Evolutionary conservation across 2,113 vertebrate species (phyloP).

Genomic region (Equus quagga): DNA sequence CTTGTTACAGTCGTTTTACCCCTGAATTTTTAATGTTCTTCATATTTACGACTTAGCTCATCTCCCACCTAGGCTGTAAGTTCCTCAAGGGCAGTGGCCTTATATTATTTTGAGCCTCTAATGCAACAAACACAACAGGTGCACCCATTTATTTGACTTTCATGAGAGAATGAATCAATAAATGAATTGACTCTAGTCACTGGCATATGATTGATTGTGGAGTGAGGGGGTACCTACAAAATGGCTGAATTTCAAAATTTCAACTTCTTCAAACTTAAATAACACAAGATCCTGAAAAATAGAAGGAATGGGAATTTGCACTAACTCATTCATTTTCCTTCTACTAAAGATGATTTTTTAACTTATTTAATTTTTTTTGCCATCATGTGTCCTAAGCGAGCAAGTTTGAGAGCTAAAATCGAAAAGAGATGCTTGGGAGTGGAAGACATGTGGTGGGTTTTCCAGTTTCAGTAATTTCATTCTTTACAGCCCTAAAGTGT

Average conservation of each 20-base stretch:
- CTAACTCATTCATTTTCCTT: neutral
- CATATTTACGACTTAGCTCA: neutral
- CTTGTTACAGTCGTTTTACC: neutral
- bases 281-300: neutral
- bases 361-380: neutral
- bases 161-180: neutral
- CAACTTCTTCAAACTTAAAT: neutral
- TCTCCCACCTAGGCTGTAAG: neutral
- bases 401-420: neutral
- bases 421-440: neutral
- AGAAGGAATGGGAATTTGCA: neutral
- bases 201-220: neutral
- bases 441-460: neutral
- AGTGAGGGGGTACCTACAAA: neutral
- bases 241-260: neutral
- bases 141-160: neutral
- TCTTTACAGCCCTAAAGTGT: neutral
- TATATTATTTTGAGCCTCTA: neutral
- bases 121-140: neutral
- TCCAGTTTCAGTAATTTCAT: slow-evolving; percentile 30
- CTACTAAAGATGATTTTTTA: neutral
- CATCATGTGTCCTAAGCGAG: neutral
- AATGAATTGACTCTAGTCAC: neutral
- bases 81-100: neutral
- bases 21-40: neutral